phyloP scores from a whole-genome alignment of 2,113 vertebrate genomes.

The Gallinago paraguaiae region DNA sequence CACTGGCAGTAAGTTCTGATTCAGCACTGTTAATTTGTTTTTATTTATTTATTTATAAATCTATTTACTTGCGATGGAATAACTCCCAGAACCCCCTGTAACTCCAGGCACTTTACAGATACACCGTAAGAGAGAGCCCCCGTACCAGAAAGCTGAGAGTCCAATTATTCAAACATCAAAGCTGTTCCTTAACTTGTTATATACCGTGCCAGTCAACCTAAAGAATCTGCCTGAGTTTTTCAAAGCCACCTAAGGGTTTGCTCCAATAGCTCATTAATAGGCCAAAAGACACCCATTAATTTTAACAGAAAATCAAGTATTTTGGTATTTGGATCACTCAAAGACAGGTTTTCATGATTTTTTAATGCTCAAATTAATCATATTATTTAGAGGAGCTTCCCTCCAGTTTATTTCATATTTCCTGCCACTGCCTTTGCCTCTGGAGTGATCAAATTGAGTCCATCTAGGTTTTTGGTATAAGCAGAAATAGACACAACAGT shows the following conservation, averaged over 20 bases:
- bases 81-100: neutral
- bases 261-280: conserved; percentile 55
- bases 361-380: conserved; percentile 44
- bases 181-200: conserved; percentile 28
- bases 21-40: neutral
- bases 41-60: neutral
- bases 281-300: conserved; percentile 54
- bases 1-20: neutral
- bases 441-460: conserved; percentile 12
- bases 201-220: conserved; percentile 13
- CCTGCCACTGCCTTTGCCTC: neutral
- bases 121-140: neutral
- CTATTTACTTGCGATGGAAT: neutral
- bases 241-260: conserved; percentile 50
- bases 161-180: conserved; percentile 65
- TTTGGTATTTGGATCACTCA: conserved; percentile 4
- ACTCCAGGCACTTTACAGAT: conserved; percentile 11
- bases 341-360: conserved; percentile 29
- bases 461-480: neutral
- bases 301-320: conserved; percentile 53
- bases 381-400: conserved; percentile 25
- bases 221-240: conserved; percentile 21
- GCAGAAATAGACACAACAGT: neutral
- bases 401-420: conserved; percentile 17
- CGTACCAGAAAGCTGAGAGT: neutral